Percentiles rank a stretch among this genome's conserved stretches.
phyloP scores from a whole-genome alignment of 1,140 invertebrate species.

The Orchestia grillus region DNA sequence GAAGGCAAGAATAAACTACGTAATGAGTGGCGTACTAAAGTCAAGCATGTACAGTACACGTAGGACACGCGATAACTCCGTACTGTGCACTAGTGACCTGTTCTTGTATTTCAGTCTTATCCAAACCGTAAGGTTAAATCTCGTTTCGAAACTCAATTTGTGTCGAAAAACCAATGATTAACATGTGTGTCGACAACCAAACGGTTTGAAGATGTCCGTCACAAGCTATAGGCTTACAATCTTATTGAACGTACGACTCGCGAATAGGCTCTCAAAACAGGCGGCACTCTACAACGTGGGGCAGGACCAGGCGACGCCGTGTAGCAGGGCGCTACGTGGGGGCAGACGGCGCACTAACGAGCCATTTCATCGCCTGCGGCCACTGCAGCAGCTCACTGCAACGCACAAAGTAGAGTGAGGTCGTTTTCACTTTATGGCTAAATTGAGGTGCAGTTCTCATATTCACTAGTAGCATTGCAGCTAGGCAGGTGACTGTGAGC shows the following conservation, averaged over 20 bases:
- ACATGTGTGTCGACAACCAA: too few species aligned
- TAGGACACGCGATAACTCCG: too few species aligned
- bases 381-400: background rate
- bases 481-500: background rate
- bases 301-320: background rate
- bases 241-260: background rate
- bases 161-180: too few species aligned
- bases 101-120: too few species aligned
- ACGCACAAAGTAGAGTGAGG: background rate
- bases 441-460: background rate
- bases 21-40: too few species aligned
- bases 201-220: too few species aligned
- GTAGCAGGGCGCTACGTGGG: background rate
- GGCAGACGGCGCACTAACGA: background rate
- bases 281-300: background rate
- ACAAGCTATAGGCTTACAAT: background rate
- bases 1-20: too few species aligned
- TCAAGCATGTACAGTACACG: too few species aligned
- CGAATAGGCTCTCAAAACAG: background rate
- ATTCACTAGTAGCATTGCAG: background rate
- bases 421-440: background rate
- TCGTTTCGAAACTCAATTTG: too few species aligned
- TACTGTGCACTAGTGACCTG: too few species aligned
- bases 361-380: background rate
- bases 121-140: too few species aligned